Evolutionary conservation across 2,888 invertebrate genomes (phyloP).

Genomic region (Hirtodrosophila alboralis): DNA sequence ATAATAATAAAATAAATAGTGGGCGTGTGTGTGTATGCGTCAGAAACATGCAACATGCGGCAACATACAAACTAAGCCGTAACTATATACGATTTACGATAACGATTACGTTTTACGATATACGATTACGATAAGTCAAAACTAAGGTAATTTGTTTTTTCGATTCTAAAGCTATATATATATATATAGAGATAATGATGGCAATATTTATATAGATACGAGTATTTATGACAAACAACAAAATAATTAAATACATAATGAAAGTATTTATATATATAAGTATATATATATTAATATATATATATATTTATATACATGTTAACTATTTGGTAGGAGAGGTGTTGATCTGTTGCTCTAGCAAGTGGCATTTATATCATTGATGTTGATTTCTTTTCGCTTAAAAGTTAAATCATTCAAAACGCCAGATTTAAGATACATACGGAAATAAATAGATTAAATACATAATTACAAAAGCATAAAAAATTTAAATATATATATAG

Average conservation of each 20-base stretch:
- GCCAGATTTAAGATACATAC: constrained; percentile 55
- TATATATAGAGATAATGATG: constrained; percentile 45
- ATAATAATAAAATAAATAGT: constrained; percentile 48
- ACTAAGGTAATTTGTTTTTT: no score
- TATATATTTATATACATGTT: constrained; percentile 38
- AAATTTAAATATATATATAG: no score
- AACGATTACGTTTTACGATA: constrained; percentile 38
- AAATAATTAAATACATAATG: constrained; percentile 35
- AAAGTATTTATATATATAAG: constrained; percentile 12
- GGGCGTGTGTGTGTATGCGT: constrained; percentile 59
- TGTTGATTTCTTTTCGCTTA: constrained; percentile 46
- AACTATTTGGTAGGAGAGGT: constrained; percentile 83
- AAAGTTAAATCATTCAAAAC: constrained; percentile 63
- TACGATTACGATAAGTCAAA: constrained; percentile 46
- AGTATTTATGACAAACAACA: constrained; percentile 56
- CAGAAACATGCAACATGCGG: constrained; percentile 81
- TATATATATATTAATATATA: constrained; percentile 34
- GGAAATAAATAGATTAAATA: constrained; percentile 54
- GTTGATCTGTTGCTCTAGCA: constrained; percentile 83
- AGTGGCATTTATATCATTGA: constrained; percentile 41
- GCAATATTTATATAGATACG: constrained; percentile 11
- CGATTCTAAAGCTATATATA: constrained; percentile 60
- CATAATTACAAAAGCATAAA: constrained; percentile 77
- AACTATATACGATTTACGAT: constrained; percentile 35
- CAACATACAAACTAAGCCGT: constrained; percentile 67